Evolutionary conservation across 2,113 vertebrate species (phyloP).

Genomic region (Syngnathus floridae): DNA sequence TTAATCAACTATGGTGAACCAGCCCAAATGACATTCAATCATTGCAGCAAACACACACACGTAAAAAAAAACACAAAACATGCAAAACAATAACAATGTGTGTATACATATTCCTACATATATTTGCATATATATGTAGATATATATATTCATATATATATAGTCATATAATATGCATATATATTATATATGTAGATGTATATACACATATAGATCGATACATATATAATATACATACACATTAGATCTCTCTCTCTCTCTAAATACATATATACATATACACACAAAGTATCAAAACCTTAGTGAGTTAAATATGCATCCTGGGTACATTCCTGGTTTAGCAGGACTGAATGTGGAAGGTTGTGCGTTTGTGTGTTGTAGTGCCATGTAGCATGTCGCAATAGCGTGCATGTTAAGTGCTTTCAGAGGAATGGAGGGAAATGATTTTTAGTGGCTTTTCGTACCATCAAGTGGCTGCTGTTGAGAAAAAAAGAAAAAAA

Average conservation of each 20-base stretch:
- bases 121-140: neutral
- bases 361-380: neutral
- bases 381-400: neutral
- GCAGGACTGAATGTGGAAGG: neutral
- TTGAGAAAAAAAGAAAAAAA: too few relatives aligned
- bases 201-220: slow-evolving; percentile 5
- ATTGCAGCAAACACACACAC: slow-evolving; percentile 12
- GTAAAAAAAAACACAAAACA: neutral
- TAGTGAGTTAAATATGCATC: slow-evolving; percentile 45
- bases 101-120: neutral
- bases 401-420: neutral
- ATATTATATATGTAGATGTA: too few relatives aligned
- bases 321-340: slow-evolving; percentile 33
- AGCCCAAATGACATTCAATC: slow-evolving; percentile 61
- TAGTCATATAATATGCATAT: too few relatives aligned
- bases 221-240: too few relatives aligned
- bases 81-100: neutral
- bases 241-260: too few relatives aligned
- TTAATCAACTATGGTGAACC: slow-evolving; percentile 45
- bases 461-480: neutral
- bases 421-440: neutral
- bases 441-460: neutral
- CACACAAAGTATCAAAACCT: slow-evolving; percentile 9
- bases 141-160: neutral
- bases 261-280: too few relatives aligned